Evolutionary conservation across 2,888 invertebrate genomes (phyloP).

Genomic region (Idaea straminata): DNA sequence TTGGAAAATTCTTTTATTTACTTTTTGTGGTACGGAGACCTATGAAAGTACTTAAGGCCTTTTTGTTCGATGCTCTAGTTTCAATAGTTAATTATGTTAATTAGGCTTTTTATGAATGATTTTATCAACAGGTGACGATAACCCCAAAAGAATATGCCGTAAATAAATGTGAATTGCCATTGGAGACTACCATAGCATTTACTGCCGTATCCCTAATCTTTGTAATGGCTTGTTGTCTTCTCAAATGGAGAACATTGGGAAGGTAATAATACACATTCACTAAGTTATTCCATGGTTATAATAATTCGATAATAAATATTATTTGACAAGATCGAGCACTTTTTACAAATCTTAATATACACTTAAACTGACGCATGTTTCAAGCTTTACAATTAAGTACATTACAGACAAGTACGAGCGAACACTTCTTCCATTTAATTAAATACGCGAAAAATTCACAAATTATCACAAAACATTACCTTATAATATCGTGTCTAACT

Average conservation of each 20-base stretch:
- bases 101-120: not conserved
- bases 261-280: conserved; percentile 34
- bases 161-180: conserved; percentile 60
- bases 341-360: conserved; percentile 65
- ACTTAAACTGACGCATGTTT: conserved; percentile 27
- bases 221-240: conserved; percentile 33
- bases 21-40: too few relatives aligned
- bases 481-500: conserved; percentile 29
- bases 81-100: not conserved
- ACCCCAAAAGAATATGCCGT: conserved; percentile 51
- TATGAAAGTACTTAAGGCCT: too few relatives aligned
- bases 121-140: conserved; percentile 53
- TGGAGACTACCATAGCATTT: conserved; percentile 52
- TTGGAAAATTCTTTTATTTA: too few relatives aligned
- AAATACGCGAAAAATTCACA: conserved; percentile 35
- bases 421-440: not conserved
- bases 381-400: conserved; percentile 18
- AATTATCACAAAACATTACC: conserved; percentile 67
- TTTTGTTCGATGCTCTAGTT: too few relatives aligned
- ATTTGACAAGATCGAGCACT: conserved; percentile 77
- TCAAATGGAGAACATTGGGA: conserved; percentile 36
- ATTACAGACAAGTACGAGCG: not conserved
- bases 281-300: conserved; percentile 61
- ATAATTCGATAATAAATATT: conserved; percentile 73
- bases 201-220: conserved; percentile 48